Conservation (phyloP, 2,888 invertebrate species). For the Horisme vitalbata region DNA sequence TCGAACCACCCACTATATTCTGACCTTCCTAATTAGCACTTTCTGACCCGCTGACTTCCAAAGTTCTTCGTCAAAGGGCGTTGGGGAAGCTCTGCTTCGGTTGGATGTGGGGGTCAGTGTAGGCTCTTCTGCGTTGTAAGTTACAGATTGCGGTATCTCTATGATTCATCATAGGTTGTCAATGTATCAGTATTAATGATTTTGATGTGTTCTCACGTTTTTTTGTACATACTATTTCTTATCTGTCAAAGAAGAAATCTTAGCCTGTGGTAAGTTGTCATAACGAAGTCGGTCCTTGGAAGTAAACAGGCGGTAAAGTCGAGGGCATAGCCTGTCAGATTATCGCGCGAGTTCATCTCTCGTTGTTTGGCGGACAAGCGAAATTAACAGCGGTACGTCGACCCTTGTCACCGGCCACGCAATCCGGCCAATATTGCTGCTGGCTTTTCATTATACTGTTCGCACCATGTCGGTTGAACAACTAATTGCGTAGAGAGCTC, state of each 20-base stretch:
- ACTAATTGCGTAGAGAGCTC: constrained; percentile 20
- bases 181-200: too few relatives aligned
- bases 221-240: too few relatives aligned
- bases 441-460: constrained; percentile 22
- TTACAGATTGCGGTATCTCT: constrained; percentile 37
- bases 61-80: constrained; percentile 15
- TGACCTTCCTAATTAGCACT: constrained; percentile 48
- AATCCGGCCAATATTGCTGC: constrained; percentile 24
- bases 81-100: constrained; percentile 31
- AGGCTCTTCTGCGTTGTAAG: constrained; percentile 43
- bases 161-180: constrained; percentile 25
- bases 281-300: too few relatives aligned
- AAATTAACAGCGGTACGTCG: constrained; percentile 57
- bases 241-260: too few relatives aligned
- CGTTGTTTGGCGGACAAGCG: constrained; percentile 45
- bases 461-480: constrained; percentile 21
- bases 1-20: constrained; percentile 39
- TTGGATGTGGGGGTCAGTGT: constrained; percentile 37
- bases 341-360: constrained; percentile 33
- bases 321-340: constrained; percentile 21
- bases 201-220: too few relatives aligned
- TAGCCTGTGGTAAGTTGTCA: too few relatives aligned
- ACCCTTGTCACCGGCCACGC: constrained; percentile 53
- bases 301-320: background rate
- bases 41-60: constrained; percentile 29